These are phyloP conservation scores for Cirrhinus molitorella DNA, from an alignment of 2,797 vertebrate species.

Conservation along the genomic window DNA sequence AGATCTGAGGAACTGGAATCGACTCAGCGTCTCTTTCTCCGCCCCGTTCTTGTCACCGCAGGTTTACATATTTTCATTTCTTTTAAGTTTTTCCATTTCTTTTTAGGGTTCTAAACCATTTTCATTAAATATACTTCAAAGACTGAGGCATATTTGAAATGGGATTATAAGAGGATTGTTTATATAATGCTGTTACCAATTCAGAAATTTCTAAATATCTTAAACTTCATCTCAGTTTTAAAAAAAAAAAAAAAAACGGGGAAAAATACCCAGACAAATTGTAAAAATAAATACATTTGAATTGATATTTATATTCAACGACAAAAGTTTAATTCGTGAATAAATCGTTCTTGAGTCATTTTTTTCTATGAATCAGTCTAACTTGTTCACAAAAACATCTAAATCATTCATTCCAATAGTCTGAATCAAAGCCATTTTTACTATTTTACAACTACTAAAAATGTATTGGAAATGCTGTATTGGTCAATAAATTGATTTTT, in stretches of 20 bases:
- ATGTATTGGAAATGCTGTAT: neutral
- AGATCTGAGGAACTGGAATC: slow-evolving; percentile 78
- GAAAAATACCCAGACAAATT: too few relatives aligned
- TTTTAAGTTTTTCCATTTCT: slow-evolving; percentile 37
- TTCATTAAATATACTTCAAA: slow-evolving; percentile 19
- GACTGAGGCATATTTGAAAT: neutral
- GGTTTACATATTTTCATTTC: slow-evolving; percentile 69
- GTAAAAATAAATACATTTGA: neutral
- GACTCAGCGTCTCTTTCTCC: slow-evolving; percentile 46
- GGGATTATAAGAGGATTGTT: neutral
- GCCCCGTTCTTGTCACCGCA: slow-evolving; percentile 63
- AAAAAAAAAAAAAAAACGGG: neutral
- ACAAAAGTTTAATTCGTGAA: neutral
- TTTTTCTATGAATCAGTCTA: neutral
- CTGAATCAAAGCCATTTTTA: neutral
- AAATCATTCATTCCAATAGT: neutral
- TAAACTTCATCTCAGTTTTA: neutral
- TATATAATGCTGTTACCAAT: neutral
- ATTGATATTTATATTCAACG: neutral
- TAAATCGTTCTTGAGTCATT: neutral
- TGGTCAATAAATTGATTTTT: neutral
- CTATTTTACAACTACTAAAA: neutral
- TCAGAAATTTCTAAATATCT: neutral
- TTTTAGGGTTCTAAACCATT: slow-evolving; percentile 12
- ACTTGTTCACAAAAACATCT: too few relatives aligned